Evolutionary conservation across 2,797 vertebrate species (phyloP).

Genomic region (Melanotaenia nigrans): DNA sequence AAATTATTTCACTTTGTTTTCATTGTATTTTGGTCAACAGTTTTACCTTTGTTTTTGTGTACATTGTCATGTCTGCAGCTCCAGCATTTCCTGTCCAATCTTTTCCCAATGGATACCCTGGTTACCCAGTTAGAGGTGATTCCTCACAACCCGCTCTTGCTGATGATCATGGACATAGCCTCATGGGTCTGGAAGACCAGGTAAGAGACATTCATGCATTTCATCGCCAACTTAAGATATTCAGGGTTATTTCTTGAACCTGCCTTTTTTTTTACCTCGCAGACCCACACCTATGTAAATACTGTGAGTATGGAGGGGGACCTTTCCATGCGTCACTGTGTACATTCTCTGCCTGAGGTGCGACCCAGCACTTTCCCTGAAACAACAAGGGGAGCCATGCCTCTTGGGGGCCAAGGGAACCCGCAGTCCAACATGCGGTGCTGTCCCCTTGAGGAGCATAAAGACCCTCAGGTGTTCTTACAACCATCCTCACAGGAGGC

Average conservation of each 20-base stretch:
- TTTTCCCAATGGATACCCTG: conserved; percentile 95
- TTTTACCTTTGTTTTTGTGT: not conserved
- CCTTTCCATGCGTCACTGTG: conserved; percentile 89
- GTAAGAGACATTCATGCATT: conserved; percentile 67
- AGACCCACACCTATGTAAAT: conserved; percentile 99
- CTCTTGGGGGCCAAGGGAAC: conserved; percentile 73
- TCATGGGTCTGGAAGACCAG: conserved; percentile 94
- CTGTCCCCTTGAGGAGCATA: conserved; percentile 87
- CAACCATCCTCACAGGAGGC: conserved; percentile 91
- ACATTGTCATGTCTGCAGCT: conserved; percentile 75
- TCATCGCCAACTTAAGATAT: not conserved
- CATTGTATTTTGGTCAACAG: not conserved
- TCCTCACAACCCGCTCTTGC: conserved; percentile 88
- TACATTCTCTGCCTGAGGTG: conserved; percentile 92
- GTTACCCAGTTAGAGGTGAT: conserved; percentile 89
- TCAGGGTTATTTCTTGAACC: conserved; percentile 1
- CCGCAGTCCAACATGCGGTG: conserved; percentile 81
- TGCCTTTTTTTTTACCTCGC: conserved; percentile 24
- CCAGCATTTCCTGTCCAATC: conserved; percentile 90
- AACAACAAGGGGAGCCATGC: conserved; percentile 75
- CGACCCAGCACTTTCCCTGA: conserved; percentile 85
- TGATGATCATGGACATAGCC: conserved; percentile 91
- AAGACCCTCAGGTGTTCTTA: conserved; percentile 92
- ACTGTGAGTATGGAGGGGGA: conserved; percentile 92
- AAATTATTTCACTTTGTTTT: not conserved